phyloP scores from a whole-genome alignment of 2,888 invertebrate genomes.

The Agrochola lychnidis region DNA sequence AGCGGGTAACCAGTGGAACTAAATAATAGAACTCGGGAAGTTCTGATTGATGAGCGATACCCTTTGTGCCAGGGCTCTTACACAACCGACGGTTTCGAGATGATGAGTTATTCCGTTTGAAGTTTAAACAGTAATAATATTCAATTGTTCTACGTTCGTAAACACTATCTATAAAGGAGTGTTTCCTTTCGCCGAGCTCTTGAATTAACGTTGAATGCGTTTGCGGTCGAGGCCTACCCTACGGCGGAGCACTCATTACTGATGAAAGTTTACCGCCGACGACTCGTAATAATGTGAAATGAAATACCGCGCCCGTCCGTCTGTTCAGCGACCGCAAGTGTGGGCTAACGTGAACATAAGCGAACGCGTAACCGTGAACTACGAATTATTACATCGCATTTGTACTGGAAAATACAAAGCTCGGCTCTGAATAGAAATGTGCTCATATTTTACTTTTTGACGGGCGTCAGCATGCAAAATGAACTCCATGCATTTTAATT shows the following conservation, averaged over 20 bases:
- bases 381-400: conserved; percentile 72
- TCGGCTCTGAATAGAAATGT: conserved; percentile 61
- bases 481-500: conserved; percentile 47
- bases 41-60: conserved; percentile 53
- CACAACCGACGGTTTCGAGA: conserved; percentile 49
- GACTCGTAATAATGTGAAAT: conserved; percentile 84
- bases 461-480: conserved; percentile 42
- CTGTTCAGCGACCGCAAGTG: conserved; percentile 81
- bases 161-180: conserved; percentile 46
- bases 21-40: conserved; percentile 59
- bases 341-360: conserved; percentile 73
- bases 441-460: conserved; percentile 53
- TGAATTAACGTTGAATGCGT: conserved; percentile 76
- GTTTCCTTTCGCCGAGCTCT: conserved; percentile 66
- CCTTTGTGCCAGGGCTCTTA: conserved; percentile 57
- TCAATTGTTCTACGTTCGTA: conserved; percentile 64
- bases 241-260: conserved; percentile 80
- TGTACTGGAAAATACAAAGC: conserved; percentile 61
- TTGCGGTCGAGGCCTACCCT: conserved; percentile 77
- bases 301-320: conserved; percentile 81
- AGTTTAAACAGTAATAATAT: conserved; percentile 59
- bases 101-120: conserved; percentile 49
- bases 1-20: conserved; percentile 64
- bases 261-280: conserved; percentile 83
- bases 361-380: conserved; percentile 83